Percentiles rank a stretch among this genome's conserved stretches.
Conservation (phyloP, 2,888 invertebrate genomes). For the Cyaniris semiargus region DNA sequence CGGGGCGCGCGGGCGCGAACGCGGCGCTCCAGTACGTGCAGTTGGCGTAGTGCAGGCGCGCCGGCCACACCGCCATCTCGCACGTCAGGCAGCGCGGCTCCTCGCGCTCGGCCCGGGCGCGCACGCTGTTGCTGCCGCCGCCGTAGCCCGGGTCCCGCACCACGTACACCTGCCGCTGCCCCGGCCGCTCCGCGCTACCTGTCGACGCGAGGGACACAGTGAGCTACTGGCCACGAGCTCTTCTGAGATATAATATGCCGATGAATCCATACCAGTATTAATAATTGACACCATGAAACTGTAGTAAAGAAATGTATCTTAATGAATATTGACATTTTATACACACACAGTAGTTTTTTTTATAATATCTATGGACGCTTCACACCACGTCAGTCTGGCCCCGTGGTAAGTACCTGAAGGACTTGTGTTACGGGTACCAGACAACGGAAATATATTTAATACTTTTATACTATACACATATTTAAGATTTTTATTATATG, state of each 20-base stretch:
- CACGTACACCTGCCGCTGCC: constrained; percentile 93
- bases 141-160: constrained; percentile 88
- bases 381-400: too few species aligned
- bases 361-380: too few species aligned
- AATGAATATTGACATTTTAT: neutral
- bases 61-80: constrained; percentile 89
- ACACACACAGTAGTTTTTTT: neutral
- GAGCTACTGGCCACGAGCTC: neutral
- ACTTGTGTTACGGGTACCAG: too few species aligned
- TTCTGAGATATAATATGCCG: neutral
- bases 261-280: neutral
- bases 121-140: constrained; percentile 72
- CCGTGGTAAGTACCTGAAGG: too few species aligned
- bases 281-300: neutral
- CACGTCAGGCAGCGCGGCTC: constrained; percentile 94
- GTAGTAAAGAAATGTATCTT: too few species aligned
- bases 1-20: constrained; percentile 80
- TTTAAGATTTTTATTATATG: too few species aligned
- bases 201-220: constrained; percentile 48
- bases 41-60: constrained; percentile 89
- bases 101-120: constrained; percentile 77
- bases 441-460: too few species aligned
- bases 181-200: constrained; percentile 91
- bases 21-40: constrained; percentile 92
- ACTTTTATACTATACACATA: too few species aligned